These are phyloP conservation scores for Charanyca ferruginea DNA, from an alignment of 2,888 invertebrate genomes.

Conservation along the genomic window DNA sequence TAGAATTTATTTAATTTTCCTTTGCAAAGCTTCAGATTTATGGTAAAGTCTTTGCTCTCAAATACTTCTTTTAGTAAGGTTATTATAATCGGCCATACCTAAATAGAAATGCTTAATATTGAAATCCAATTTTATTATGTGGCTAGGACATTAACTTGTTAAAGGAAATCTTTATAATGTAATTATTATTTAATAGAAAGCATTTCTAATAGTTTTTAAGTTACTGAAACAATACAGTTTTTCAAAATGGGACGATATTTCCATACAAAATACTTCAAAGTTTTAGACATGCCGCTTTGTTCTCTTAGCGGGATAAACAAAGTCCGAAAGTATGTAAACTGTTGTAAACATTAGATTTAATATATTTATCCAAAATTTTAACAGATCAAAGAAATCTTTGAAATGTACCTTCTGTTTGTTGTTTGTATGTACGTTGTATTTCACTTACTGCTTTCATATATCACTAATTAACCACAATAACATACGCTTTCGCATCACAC, in stretches of 20 bases:
- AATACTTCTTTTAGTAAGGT: background rate
- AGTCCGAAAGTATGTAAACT: conserved; percentile 22
- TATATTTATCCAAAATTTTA: conserved; percentile 10
- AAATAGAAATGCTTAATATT: background rate
- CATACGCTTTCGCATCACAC: conserved; percentile 20
- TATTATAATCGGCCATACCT: background rate
- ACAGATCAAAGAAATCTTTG: conserved; percentile 39
- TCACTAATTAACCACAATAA: conserved; percentile 27
- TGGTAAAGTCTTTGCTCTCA: background rate
- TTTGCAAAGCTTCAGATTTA: background rate
- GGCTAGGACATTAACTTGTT: background rate
- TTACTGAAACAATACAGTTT: conserved; percentile 15
- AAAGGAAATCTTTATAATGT: background rate
- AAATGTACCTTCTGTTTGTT: conserved; percentile 13
- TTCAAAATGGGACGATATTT: conserved; percentile 40
- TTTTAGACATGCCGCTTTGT: conserved; percentile 40
- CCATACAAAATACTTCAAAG: conserved; percentile 34
- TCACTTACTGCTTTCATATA: conserved; percentile 15
- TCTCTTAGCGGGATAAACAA: conserved; percentile 31
- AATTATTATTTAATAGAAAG: background rate
- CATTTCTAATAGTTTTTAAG: too few relatives aligned
- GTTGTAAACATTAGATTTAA: conserved; percentile 25
- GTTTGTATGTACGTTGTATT: conserved; percentile 22
- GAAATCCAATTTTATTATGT: background rate
- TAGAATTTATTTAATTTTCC: background rate